phyloP scores from a whole-genome alignment of 2,888 invertebrate genomes.

The Oxycera nigricornis region DNA sequence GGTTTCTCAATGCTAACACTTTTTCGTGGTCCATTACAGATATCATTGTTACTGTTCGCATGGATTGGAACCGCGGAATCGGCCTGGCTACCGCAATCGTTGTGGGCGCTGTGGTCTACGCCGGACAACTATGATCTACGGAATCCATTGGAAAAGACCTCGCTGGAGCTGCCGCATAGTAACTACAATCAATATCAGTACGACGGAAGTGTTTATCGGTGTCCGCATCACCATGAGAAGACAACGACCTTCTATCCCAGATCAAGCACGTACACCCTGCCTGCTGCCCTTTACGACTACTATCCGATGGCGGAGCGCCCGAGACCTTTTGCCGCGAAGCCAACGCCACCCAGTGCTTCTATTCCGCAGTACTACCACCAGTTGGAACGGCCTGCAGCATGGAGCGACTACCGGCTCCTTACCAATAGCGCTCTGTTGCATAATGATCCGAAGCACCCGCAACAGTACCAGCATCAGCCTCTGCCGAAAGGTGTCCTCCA shows the following conservation, averaged over 20 bases:
- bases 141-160: neutral
- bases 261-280: neutral
- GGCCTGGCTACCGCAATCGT: slow-evolving; percentile 6
- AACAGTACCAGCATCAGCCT: neutral
- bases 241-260: neutral
- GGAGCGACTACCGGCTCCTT: neutral
- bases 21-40: slow-evolving; percentile 2
- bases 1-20: neutral
- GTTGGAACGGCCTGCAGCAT: neutral
- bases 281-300: slow-evolving; percentile 9
- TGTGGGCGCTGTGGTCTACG: neutral
- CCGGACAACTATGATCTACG: neutral
- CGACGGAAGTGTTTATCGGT: slow-evolving; percentile 19
- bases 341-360: neutral
- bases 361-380: slow-evolving; percentile 1
- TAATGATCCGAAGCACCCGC: neutral
- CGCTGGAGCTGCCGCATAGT: neutral
- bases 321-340: neutral
- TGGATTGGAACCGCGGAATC: slow-evolving; percentile 6
- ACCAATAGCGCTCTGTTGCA: neutral
- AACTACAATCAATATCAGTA: neutral
- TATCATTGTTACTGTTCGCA: slow-evolving; percentile 13
- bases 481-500: too few species aligned
- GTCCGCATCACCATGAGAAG: neutral
- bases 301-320: neutral